These are phyloP conservation scores for Thaumatotibia leucotreta DNA, from an alignment of 1,140 invertebrate genomes.

Conservation along the genomic window DNA sequence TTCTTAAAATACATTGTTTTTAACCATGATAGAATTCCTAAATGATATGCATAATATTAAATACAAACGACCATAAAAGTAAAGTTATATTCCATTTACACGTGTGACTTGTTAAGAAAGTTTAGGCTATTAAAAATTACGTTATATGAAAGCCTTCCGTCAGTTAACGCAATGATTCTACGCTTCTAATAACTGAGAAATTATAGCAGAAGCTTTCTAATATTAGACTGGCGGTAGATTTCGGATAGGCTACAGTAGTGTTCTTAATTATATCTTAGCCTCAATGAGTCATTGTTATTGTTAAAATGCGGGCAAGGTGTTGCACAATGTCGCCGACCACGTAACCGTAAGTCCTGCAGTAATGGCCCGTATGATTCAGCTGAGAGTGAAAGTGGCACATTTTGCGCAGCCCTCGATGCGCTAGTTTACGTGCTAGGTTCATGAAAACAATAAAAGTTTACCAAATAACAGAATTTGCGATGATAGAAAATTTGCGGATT, in stretches of 20 bases:
- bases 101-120: not conserved
- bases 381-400: conserved; percentile 67
- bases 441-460: no score
- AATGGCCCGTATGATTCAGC: conserved; percentile 52
- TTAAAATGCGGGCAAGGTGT: conserved; percentile 36
- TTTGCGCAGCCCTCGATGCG: conserved; percentile 26
- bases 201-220: not conserved
- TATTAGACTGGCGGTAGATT: not conserved
- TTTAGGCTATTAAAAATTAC: conserved; percentile 15
- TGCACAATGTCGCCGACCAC: conserved; percentile 35
- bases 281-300: conserved; percentile 41
- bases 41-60: conserved; percentile 19
- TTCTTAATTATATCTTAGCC: conserved; percentile 16
- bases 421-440: not conserved
- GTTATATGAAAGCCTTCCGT: conserved; percentile 20
- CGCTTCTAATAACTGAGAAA: not conserved
- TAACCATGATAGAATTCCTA: conserved; percentile 18
- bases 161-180: not conserved
- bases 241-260: not conserved
- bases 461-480: no score
- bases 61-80: not conserved
- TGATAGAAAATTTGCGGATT: no score
- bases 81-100: not conserved
- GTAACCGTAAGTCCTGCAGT: conserved; percentile 47
- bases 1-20: conserved; percentile 27